Evolutionary conservation across 2,797 vertebrate species (phyloP).

Genomic region (Centroberyx gerrardi): DNA sequence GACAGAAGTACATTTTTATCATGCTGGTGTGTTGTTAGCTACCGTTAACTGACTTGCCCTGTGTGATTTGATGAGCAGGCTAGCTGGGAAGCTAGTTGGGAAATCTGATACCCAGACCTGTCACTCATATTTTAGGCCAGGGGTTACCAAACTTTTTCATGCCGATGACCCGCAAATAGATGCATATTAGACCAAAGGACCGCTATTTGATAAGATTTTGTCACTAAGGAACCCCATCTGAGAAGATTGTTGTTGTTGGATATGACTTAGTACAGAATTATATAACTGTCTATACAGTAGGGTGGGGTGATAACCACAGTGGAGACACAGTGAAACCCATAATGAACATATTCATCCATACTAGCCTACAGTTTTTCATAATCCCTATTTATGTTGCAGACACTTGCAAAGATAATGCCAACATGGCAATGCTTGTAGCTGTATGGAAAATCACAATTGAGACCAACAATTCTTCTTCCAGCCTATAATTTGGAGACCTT

Average conservation of each 20-base stretch:
- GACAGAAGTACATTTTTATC: neutral
- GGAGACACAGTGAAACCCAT: slow-evolving; percentile 1
- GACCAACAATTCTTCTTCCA: neutral
- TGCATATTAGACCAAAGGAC: neutral
- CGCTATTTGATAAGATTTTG: neutral
- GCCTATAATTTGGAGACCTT: neutral
- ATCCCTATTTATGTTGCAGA: neutral
- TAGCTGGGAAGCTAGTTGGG: slow-evolving; percentile 47
- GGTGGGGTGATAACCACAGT: slow-evolving; percentile 18
- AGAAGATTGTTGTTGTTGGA: neutral
- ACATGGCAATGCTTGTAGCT: neutral
- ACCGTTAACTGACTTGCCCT: slow-evolving; percentile 16
- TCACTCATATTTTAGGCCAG: slow-evolving; percentile 35
- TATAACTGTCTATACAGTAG: neutral
- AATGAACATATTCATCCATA: neutral
- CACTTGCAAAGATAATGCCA: neutral
- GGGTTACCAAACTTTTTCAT: slow-evolving; percentile 38
- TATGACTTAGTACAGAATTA: neutral
- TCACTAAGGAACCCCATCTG: slow-evolving; percentile 10
- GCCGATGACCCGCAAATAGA: slow-evolving; percentile 7
- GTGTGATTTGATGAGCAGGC: slow-evolving; percentile 47
- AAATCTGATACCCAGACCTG: slow-evolving; percentile 21
- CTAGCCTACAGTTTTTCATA: neutral
- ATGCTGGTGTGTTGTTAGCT: slow-evolving; percentile 21
- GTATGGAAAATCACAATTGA: neutral